Base-by-base conservation (phyloP, 2,888 invertebrate species). In the Drosophila meridiana region DNA sequence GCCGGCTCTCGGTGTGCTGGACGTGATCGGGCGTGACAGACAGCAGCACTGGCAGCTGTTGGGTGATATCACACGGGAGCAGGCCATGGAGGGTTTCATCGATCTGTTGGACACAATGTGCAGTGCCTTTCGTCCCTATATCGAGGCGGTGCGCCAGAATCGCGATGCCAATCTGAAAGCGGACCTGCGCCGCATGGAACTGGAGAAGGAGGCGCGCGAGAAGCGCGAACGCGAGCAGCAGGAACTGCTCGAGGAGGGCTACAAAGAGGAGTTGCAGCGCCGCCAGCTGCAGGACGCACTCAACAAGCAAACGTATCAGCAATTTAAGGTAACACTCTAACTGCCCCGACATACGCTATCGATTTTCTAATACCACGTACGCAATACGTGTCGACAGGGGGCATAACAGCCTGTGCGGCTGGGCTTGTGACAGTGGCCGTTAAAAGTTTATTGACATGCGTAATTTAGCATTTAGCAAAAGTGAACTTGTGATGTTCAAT, bases 261-360 rank as follows among this genome's bases (percentile, higher is more conserved):
- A 92, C 64, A 92, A 92, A 43, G 93, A 93, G 59, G 93, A 93
- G 78, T 65, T 92, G 62, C 93, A 93, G 70, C 86, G 91, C 3
- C 94, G 97, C 83, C 96, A 97, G 93, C 97, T 99, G 90, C 98
- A 99, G 93, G 98, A 99, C 92, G 99, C 99, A 2, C 94, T 99
- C 20, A 99, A 99, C 93, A 97, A 98, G 89, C 98, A 98, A 93
- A 98, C 98, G 0, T 98, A 96, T 92, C 95, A 95, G 78, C 98
- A 98, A 92, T 98, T 98, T 92, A 95, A 96, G 90, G 93, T 93
- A 81, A 62, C 1, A 7, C 5, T 1, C 3, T n/a, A 32, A 32
- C 14, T 26, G n/a, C 55, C 53, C 4, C 38, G 13, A 3, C 38
- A 59, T 69, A 59, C 45, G 28, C 38, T 55, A 63, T 69, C 74